Evolutionary conservation across 2,797 vertebrate species (phyloP).

Genomic region (Sebastes jordani): DNA sequence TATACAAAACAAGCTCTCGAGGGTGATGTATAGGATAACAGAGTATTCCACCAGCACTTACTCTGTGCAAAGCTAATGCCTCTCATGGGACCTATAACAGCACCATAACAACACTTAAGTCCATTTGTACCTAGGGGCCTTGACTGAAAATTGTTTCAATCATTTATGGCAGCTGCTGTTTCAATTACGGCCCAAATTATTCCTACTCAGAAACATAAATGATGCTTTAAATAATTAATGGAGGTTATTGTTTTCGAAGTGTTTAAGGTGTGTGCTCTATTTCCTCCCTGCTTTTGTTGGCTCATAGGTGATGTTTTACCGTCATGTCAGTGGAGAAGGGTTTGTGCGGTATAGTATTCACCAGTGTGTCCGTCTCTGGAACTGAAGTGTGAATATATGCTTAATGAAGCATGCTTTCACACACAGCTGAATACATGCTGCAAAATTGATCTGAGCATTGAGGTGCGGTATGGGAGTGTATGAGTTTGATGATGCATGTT

Average conservation of each 20-base stretch:
- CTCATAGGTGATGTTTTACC: constrained; percentile 1
- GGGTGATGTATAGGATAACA: constrained; percentile 47
- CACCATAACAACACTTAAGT: constrained; percentile 63
- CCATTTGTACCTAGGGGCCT: constrained; percentile 64
- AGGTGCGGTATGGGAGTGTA: neutral
- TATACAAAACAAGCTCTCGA: constrained; percentile 60
- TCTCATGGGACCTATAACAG: constrained; percentile 66
- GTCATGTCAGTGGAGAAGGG: neutral
- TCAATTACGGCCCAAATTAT: constrained; percentile 60
- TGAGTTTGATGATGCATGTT: constrained; percentile 26
- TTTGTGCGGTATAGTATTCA: neutral
- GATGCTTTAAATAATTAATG: constrained; percentile 63
- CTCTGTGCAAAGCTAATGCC: constrained; percentile 56
- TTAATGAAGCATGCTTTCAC: constrained; percentile 8
- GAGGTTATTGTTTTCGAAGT: constrained; percentile 10
- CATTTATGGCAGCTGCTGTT: constrained; percentile 54
- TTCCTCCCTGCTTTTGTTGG: constrained; percentile 3
- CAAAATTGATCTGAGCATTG: constrained; percentile 8
- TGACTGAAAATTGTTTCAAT: constrained; percentile 58
- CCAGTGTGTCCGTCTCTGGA: neutral
- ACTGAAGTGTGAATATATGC: neutral
- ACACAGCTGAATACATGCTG: constrained; percentile 15
- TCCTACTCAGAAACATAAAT: constrained; percentile 52
- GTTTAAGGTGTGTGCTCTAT: constrained; percentile 17
- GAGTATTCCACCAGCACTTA: constrained; percentile 53